These are phyloP conservation scores for Conistra vaccinii DNA, from an alignment of 2,888 invertebrate genomes.

Conservation along the genomic window DNA sequence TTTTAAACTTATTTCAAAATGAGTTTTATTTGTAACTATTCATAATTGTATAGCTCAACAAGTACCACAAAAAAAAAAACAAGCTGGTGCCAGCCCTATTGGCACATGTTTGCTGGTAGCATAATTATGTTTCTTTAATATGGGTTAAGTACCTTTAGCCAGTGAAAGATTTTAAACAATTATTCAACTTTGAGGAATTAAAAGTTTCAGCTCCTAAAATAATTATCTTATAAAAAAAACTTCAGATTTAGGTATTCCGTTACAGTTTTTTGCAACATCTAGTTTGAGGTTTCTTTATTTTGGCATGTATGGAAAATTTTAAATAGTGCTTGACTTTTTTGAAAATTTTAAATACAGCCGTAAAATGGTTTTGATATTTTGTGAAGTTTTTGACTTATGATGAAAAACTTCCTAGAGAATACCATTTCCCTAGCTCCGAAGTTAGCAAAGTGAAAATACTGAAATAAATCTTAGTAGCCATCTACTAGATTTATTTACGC, in stretches of 20 bases:
- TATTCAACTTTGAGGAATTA: constrained; percentile 26
- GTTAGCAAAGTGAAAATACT: not conserved
- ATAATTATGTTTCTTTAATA: constrained; percentile 55
- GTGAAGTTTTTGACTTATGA: no score
- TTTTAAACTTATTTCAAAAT: not conserved
- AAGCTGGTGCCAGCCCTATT: constrained; percentile 47
- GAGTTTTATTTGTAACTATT: not conserved
- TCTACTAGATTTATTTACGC: no score
- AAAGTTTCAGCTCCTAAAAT: not conserved
- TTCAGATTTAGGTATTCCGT: not conserved
- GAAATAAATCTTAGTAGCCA: not conserved
- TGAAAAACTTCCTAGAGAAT: not conserved
- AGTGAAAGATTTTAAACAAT: constrained; percentile 43
- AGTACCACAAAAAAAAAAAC: not conserved
- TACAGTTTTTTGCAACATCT: constrained; percentile 9
- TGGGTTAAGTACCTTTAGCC: constrained; percentile 59
- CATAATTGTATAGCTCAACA: not conserved
- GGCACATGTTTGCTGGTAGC: constrained; percentile 32
- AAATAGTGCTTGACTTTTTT: not conserved
- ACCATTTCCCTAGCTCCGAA: not conserved
- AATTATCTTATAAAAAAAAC: not conserved
- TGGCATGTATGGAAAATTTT: not conserved
- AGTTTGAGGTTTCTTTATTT: not conserved
- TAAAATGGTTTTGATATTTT: no score
- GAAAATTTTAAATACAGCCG: no score